These are phyloP conservation scores for Trissolcus japonicus DNA, from an alignment of 2,888 invertebrate genomes.

Conservation along the genomic window DNA sequence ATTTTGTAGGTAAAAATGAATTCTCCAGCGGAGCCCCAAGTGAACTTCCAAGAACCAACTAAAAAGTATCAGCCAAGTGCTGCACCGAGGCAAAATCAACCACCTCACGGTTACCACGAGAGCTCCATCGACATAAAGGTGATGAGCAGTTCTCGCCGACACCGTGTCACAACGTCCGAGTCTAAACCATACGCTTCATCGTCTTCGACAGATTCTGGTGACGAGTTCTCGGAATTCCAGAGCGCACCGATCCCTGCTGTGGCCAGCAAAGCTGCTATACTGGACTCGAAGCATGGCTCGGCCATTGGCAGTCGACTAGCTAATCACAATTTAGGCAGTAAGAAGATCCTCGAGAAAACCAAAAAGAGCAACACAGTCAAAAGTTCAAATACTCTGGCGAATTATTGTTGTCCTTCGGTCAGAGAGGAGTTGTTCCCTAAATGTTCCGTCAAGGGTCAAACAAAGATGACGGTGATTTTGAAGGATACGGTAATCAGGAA, in stretches of 20 bases:
- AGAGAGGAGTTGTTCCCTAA: slow-evolving; percentile 71
- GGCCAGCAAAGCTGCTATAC: slow-evolving; percentile 65
- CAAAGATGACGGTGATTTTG: slow-evolving; percentile 71
- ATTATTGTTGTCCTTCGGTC: slow-evolving; percentile 58
- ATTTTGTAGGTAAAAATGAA: slow-evolving; percentile 24
- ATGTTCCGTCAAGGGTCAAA: slow-evolving; percentile 70
- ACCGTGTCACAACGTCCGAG: slow-evolving; percentile 12
- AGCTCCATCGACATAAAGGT: slow-evolving; percentile 35
- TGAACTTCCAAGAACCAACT: slow-evolving; percentile 1
- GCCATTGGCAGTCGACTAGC: slow-evolving; percentile 76
- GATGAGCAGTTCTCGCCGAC: slow-evolving; percentile 19
- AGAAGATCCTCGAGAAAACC: slow-evolving; percentile 68
- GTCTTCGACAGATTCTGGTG: slow-evolving; percentile 62
- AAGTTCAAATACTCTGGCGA: slow-evolving; percentile 31
- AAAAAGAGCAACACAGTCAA: slow-evolving; percentile 62
- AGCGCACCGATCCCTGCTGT: slow-evolving; percentile 69
- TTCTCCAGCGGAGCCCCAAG: slow-evolving; percentile 17
- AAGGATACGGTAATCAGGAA: slow-evolving; percentile 73
- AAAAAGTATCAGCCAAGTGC: slow-evolving; percentile 12
- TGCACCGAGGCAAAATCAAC: slow-evolving; percentile 16
- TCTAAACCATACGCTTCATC: slow-evolving; percentile 50
- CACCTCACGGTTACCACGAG: slow-evolving; percentile 8
- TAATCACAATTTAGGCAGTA: slow-evolving; percentile 76
- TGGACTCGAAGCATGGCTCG: slow-evolving; percentile 71
- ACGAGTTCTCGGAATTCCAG: slow-evolving; percentile 78